These are phyloP conservation scores for Odontamblyopus rebecca DNA, from an alignment of 2,797 vertebrate species.

Conservation along the genomic window DNA sequence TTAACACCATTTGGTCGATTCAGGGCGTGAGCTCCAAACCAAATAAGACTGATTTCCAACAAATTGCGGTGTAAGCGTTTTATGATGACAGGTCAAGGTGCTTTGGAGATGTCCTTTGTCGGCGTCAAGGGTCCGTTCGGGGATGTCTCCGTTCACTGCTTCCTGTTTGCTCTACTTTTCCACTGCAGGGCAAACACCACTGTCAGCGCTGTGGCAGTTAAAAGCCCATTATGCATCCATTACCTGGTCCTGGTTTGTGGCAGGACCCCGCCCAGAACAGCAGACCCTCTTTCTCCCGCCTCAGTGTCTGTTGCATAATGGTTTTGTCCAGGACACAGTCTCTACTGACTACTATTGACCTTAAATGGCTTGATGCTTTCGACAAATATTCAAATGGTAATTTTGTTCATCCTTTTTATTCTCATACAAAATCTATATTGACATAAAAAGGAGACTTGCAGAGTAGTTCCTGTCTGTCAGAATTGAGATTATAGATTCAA, in stretches of 20 bases:
- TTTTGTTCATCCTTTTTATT: not conserved
- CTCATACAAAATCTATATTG: not conserved
- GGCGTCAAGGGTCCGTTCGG: constrained; percentile 33
- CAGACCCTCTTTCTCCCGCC: constrained; percentile 34
- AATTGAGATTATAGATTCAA: no score
- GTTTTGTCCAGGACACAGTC: constrained; percentile 42
- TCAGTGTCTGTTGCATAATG: constrained; percentile 27
- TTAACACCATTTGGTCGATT: constrained; percentile 35
- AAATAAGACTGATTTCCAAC: constrained; percentile 43
- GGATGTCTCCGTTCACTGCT: constrained; percentile 57
- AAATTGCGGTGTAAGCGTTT: constrained; percentile 50
- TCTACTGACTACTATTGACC: constrained; percentile 23
- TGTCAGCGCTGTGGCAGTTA: constrained; percentile 58
- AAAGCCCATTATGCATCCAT: constrained; percentile 77
- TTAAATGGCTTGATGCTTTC: no score
- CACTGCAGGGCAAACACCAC: constrained; percentile 68
- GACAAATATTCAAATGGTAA: not conserved
- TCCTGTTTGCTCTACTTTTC: constrained; percentile 67
- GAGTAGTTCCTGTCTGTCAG: no score
- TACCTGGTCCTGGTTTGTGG: constrained; percentile 49
- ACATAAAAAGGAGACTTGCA: not conserved
- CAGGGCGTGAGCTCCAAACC: constrained; percentile 6
- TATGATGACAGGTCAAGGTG: constrained; percentile 40
- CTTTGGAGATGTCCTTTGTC: constrained; percentile 53
- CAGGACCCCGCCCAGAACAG: constrained; percentile 35